Base-by-base conservation (phyloP, 1,140 invertebrate genomes). In the Lethocerus indicus region DNA sequence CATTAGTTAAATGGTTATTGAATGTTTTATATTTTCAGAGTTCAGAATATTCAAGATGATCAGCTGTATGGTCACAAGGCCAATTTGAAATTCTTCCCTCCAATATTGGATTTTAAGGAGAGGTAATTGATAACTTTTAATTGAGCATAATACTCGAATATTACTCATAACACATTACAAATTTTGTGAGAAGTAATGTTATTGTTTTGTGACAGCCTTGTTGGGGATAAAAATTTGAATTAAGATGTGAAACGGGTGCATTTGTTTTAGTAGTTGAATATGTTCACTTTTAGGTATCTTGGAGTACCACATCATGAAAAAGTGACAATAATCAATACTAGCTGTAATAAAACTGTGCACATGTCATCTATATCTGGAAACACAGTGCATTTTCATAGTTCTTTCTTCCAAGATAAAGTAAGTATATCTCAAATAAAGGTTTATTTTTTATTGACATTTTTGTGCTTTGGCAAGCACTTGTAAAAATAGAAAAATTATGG, bases 391-490 rank as follows among this genome's bases (percentile, higher is more conserved):
- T 91, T 91, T 71, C 85, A 90, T 67, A 87, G 87, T 64, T 90
- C 87, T 56, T 91, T 90, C 72, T 89, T 90, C 71, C 78, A 87
- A 66, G 79, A 87, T 61, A 88, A 87, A 72, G 84, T 89, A 65
- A 63, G 59, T 55, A 32, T 13, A 9, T 32, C 29, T 32, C n/a
- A n/a, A n/a, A n/a, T n/a, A n/a, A n/a, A n/a, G n/a, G 27, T 50
- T 39, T 44, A 2, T 18, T 36, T 48, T 29, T 48, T 48, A 16
- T n/a, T 14, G 14, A 46, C 46, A 2, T 50, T 29, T 29, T 39
- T 49, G n/a, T n/a, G n/a, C n/a, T n/a, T n/a, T n/a, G n/a, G n/a
- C n/a, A n/a, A n/a, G n/a, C n/a, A n/a, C n/a, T n/a, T n/a, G n/a
- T n/a, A n/a, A n/a, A n/a, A n/a, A n/a, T n/a, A n/a, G n/a, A n/a